Percentiles rank a stretch among this genome's conserved stretches.
phyloP scores from a whole-genome alignment of 2,113 vertebrate species.

The Apteryx mantelli region DNA sequence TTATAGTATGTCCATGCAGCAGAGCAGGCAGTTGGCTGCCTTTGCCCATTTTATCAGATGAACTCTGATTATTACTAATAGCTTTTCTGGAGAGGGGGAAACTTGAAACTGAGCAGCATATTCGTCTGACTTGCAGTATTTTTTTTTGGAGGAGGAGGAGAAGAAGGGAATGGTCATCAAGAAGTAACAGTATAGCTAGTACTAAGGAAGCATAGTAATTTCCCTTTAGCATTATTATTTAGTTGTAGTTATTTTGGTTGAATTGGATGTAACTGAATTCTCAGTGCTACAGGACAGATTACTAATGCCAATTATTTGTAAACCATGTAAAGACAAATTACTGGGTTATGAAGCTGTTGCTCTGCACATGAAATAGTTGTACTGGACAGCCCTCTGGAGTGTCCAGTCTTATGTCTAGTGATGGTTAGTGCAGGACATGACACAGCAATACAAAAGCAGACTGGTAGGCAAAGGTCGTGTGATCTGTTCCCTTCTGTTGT shows the following conservation, averaged over 20 bases:
- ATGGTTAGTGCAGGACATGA: background rate
- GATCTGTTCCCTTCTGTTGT: background rate
- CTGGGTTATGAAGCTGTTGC: background rate
- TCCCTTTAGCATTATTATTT: fast-evolving
- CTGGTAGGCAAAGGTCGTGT: background rate
- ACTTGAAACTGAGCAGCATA: background rate
- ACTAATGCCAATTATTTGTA: background rate
- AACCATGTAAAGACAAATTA: fast-evolving
- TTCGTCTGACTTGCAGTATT: too few relatives aligned
- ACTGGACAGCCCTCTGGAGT: fast-evolving
- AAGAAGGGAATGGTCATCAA: background rate
- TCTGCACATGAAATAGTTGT: background rate
- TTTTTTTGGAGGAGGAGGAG: background rate
- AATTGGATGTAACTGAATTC: fast-evolving
- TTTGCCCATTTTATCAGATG: background rate
- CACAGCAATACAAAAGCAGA: background rate
- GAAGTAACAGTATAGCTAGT: background rate
- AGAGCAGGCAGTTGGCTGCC: background rate
- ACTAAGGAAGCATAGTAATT: background rate
- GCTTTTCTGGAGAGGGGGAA: background rate
- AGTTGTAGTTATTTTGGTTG: background rate
- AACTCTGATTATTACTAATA: background rate
- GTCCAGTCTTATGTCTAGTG: fast-evolving
- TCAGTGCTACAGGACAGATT: background rate
- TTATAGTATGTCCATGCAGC: background rate